Evolutionary conservation across 2,113 vertebrate genomes (phyloP), one percentile per base, ranked within the genome.

Genomic region (Ondatra zibethicus): DNA sequence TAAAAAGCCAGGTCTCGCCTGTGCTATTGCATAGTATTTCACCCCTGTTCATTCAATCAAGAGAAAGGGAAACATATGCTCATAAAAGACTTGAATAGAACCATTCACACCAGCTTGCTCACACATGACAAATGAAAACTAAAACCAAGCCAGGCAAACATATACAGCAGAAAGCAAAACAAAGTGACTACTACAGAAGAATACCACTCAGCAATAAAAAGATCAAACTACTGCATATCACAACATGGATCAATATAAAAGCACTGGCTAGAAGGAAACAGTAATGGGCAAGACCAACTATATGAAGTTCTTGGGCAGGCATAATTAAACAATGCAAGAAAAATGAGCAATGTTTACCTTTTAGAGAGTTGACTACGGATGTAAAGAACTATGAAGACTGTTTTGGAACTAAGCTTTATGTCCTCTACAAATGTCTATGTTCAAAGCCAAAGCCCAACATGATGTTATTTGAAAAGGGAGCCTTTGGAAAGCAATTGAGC

Each of bases 1-100:
- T 97, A 76, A 95, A 96, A 96, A 88, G 50, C 77, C 91, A 96
- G 88, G 11, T 93, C 50, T 96, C 6, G 73, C 21, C 47, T 94
- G 55, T 13, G 23, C 68, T 85, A 63, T 47, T 85, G 81, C 5
- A 50, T 33, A 92, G 47, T 36, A 89, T 91, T 91, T 86, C 13
- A 95, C 16, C 12, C 58, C 21, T 75, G 68, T 66, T 25, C 91
- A 78, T 94, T 91, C 92, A 94, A 31, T 9, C 19, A 96, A 88
- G 61, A 88, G 63, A 96, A 97, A 92, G 89, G 27, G 78, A 96
- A 91, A 94, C 31, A 88, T 55, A 93, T 88, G 29, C 14, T 76
- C 58, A 96, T n/a, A 88, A 90, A 93, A 95, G n/a, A 86, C 9
- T 25, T 82, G 12, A n/a, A 36, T 25, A 92, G 91, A 88, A 78